These are phyloP conservation scores for Coelogynopora nodosa DNA, from an alignment of 2,888 invertebrate species.

Conservation along the genomic window DNA sequence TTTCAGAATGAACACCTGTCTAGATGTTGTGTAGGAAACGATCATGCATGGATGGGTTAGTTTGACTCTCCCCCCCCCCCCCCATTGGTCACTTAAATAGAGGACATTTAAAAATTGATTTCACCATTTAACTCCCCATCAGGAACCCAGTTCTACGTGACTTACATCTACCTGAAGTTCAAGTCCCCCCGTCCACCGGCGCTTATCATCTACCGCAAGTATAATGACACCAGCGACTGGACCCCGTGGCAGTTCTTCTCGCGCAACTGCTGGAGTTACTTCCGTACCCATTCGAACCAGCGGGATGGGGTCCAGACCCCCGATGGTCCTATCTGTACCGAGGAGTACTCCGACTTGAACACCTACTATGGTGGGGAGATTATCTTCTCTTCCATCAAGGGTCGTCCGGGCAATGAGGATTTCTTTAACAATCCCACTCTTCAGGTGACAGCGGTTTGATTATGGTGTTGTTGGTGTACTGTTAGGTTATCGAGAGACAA, in stretches of 20 bases:
- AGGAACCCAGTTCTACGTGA: slow-evolving; percentile 95
- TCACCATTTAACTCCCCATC: no score
- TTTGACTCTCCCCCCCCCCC: no score
- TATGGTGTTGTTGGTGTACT: no score
- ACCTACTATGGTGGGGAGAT: slow-evolving; percentile 89
- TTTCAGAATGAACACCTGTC: no score
- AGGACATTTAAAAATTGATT: no score
- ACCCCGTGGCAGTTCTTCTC: slow-evolving; percentile 64
- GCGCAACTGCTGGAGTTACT: slow-evolving; percentile 51
- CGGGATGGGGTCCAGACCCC: background rate
- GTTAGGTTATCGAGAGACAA: no score
- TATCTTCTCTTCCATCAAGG: slow-evolving; percentile 87
- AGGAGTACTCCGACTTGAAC: slow-evolving; percentile 93
- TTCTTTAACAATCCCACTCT: slow-evolving; percentile 79
- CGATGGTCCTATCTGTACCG: slow-evolving; percentile 70
- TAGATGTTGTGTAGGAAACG: no score
- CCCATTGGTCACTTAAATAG: no score
- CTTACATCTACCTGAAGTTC: slow-evolving; percentile 87
- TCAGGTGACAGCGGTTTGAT: no score
- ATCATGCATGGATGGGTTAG: no score
- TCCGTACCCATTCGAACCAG: slow-evolving; percentile 34
- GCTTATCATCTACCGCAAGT: slow-evolving; percentile 86
- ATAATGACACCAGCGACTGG: slow-evolving; percentile 68
- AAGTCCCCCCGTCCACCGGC: slow-evolving; percentile 93
- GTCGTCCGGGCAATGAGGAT: slow-evolving; percentile 82